Conservation (phyloP, 2,888 invertebrate genomes). For the Dorcus parallelipipedus region DNA sequence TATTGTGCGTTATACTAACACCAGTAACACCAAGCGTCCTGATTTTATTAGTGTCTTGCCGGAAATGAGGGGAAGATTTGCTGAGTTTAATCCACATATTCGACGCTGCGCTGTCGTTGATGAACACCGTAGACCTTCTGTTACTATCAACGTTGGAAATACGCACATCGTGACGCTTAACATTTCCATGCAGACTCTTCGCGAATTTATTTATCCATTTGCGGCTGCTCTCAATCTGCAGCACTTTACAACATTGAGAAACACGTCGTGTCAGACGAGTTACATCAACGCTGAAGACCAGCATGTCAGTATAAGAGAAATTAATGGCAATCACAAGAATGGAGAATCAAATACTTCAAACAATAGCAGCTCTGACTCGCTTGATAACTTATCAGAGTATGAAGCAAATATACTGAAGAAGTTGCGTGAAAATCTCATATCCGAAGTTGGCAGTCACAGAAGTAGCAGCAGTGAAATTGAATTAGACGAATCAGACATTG, state of each 20-base stretch:
- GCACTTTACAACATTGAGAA: slow-evolving; percentile 24
- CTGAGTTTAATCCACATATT: slow-evolving; percentile 5
- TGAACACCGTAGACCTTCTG: slow-evolving; percentile 17
- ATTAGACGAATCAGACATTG: neutral
- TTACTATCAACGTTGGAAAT: slow-evolving; percentile 38
- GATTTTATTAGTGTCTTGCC: slow-evolving; percentile 28
- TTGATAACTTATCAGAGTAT: slow-evolving; percentile 16
- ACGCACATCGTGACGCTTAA: slow-evolving; percentile 36
- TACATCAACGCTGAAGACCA: neutral
- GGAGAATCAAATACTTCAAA: neutral
- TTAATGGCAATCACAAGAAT: neutral
- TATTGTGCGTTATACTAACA: slow-evolving; percentile 36
- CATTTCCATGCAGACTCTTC: slow-evolving; percentile 38
- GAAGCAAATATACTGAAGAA: slow-evolving; percentile 26
- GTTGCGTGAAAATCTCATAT: slow-evolving; percentile 23
- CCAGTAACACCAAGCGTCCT: slow-evolving; percentile 35
- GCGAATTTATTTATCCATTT: slow-evolving; percentile 43
- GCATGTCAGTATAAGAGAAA: slow-evolving; percentile 1
- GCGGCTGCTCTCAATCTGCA: slow-evolving; percentile 37
- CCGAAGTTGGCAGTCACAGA: slow-evolving; percentile 8
- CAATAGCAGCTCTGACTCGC: neutral
- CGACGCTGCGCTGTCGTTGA: neutral
- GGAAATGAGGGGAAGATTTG: slow-evolving; percentile 4
- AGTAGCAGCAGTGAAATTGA: neutral
- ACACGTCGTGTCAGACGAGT: slow-evolving; percentile 36